Percentiles rank a stretch among this genome's conserved stretches.
These are phyloP conservation scores for Hypsibius dujardini DNA, from an alignment of 1,140 invertebrate genomes.

Conservation along the genomic window DNA sequence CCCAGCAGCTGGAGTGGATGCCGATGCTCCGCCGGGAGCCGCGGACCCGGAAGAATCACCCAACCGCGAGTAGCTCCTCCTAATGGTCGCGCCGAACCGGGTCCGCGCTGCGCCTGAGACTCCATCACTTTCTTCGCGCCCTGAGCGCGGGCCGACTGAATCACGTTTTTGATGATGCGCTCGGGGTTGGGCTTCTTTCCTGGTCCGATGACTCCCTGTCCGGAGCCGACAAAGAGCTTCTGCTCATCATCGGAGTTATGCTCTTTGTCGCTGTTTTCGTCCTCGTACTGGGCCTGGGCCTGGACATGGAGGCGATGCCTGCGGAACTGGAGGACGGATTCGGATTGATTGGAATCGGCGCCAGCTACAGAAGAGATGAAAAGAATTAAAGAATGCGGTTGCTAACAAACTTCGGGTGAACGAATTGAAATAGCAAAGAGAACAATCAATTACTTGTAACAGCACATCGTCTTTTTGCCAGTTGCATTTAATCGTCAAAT, in stretches of 20 bases:
- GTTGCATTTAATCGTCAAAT: too few relatives aligned
- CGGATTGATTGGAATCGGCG: too few relatives aligned
- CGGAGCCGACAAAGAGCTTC: conserved; percentile 24
- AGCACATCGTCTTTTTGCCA: too few relatives aligned
- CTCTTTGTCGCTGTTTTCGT: neutral
- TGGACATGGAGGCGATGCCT: neutral
- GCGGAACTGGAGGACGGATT: neutral
- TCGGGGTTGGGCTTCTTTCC: conserved; percentile 28
- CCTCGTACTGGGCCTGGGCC: neutral
- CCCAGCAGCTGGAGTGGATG: neutral
- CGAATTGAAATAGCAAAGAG: too few relatives aligned
- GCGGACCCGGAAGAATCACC: neutral
- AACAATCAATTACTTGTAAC: too few relatives aligned
- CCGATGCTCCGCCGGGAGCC: neutral
- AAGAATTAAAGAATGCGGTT: too few relatives aligned
- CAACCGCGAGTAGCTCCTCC: neutral
- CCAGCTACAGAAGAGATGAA: too few relatives aligned
- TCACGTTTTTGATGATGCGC: conserved; percentile 30
- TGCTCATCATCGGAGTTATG: neutral
- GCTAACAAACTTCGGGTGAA: too few relatives aligned
- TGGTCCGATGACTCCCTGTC: too few relatives aligned
- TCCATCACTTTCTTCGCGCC: conserved; percentile 1
- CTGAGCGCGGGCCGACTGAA: conserved; percentile 28
- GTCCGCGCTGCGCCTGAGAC: neutral
- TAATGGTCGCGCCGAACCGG: neutral